phyloP scores from a whole-genome alignment of 2,888 invertebrate species.

The Drosophila histrio region DNA sequence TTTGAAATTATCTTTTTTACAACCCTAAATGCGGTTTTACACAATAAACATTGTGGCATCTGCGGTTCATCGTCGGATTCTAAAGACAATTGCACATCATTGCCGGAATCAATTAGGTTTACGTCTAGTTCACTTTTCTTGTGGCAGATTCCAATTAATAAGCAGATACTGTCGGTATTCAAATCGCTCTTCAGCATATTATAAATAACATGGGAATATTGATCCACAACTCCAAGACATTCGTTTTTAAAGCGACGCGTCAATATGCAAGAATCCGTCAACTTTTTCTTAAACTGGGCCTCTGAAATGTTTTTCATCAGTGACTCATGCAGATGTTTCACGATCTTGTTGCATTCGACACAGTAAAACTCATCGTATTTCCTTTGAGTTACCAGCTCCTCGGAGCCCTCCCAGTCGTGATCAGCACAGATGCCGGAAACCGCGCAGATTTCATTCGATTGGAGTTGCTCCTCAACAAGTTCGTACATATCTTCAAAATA shows the following conservation, averaged over 20 bases:
- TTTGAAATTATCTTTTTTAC: slow-evolving; percentile 12
- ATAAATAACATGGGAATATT: slow-evolving; percentile 15
- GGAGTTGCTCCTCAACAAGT: slow-evolving; percentile 1
- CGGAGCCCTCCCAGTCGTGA: neutral
- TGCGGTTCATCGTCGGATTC: neutral
- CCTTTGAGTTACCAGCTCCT: too few relatives aligned
- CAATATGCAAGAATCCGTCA: neutral
- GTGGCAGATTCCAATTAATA: neutral
- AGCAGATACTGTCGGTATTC: neutral
- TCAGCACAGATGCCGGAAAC: neutral
- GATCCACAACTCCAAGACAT: slow-evolving; percentile 8
- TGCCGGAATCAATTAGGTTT: neutral
- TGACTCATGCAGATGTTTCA: neutral
- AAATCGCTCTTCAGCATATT: neutral
- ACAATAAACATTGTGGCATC: slow-evolving; percentile 12
- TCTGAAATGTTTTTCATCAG: neutral
- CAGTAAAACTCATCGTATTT: slow-evolving; percentile 1
- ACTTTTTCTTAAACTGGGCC: slow-evolving; percentile 2
- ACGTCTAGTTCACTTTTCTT: neutral
- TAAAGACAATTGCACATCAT: neutral
- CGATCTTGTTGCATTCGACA: neutral
- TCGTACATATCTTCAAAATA: slow-evolving; percentile 26
- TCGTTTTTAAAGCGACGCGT: neutral
- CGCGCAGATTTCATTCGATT: slow-evolving; percentile 15
- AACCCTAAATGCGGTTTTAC: slow-evolving; percentile 14